Evolutionary conservation across 2,888 invertebrate genomes (phyloP).

Genomic region (Cheilosia urbana): DNA sequence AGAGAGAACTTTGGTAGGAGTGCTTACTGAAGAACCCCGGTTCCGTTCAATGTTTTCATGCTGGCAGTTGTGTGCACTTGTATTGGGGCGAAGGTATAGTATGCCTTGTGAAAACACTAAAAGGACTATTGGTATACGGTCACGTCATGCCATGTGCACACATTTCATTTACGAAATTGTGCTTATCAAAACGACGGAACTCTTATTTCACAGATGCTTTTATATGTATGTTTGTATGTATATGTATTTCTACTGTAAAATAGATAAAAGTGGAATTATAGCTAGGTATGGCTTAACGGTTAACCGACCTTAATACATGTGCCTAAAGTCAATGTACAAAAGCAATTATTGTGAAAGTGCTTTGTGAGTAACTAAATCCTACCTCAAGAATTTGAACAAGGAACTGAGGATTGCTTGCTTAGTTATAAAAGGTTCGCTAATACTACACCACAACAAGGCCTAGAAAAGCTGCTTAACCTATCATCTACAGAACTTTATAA

Average conservation of each 20-base stretch:
- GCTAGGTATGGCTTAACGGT: too few species aligned
- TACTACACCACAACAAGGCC: too few species aligned
- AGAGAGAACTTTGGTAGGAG: conserved; percentile 56
- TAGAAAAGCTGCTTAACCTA: too few species aligned
- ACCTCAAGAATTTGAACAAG: too few species aligned
- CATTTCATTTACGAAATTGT: conserved; percentile 62
- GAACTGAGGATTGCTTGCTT: too few species aligned
- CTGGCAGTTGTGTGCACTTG: conserved; percentile 54
- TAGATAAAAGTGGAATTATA: not conserved
- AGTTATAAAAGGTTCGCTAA: too few species aligned
- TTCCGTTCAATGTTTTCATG: conserved; percentile 26
- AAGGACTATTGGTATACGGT: conserved; percentile 46
- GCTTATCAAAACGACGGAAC: conserved; percentile 23
- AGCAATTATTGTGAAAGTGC: too few species aligned
- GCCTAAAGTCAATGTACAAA: too few species aligned
- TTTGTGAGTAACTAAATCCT: too few species aligned
- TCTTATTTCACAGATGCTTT: conserved; percentile 54
- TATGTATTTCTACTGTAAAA: not conserved
- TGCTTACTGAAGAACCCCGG: conserved; percentile 53
- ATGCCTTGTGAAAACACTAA: conserved; percentile 59
- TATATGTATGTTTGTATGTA: too few species aligned
- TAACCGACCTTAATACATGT: too few species aligned
- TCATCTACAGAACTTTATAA: too few species aligned
- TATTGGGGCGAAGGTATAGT: conserved; percentile 49
- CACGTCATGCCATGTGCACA: conserved; percentile 73